Evolutionary conservation across 1,140 invertebrate genomes (phyloP).

Genomic region (Drosophila quadrilineata): DNA sequence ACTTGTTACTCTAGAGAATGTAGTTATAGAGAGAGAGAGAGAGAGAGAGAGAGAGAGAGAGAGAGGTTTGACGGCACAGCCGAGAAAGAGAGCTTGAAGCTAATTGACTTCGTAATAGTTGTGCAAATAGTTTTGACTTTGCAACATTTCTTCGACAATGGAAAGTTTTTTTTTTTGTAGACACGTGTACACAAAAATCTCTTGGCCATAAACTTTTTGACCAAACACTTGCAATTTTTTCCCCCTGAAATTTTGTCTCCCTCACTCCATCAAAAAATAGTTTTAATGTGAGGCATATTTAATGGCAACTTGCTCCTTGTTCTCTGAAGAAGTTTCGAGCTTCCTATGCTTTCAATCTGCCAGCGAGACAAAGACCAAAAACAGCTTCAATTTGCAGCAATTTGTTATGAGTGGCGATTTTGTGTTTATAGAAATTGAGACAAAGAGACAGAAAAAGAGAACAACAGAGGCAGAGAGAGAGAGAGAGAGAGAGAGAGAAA

Average conservation of each 20-base stretch:
- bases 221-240: not conserved
- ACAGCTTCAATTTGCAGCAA: slow-evolving; percentile 36
- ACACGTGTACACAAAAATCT: slow-evolving; percentile 40
- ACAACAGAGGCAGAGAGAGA: not conserved
- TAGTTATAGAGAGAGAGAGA: not conserved
- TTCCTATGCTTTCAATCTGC: too few relatives aligned
- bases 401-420: slow-evolving; percentile 70
- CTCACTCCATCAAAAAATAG: slow-evolving; percentile 40
- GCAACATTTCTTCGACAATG: slow-evolving; percentile 45
- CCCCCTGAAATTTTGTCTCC: not conserved
- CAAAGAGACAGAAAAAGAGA: slow-evolving; percentile 33
- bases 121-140: slow-evolving; percentile 50
- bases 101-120: slow-evolving; percentile 72
- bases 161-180: slow-evolving; percentile 40
- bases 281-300: slow-evolving; percentile 74
- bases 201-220: slow-evolving; percentile 36
- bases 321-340: slow-evolving; percentile 9
- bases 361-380: slow-evolving; percentile 22
- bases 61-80: too few relatives aligned
- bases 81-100: slow-evolving; percentile 18
- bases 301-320: slow-evolving; percentile 47
- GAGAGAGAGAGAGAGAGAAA: not conserved
- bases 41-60: not conserved
- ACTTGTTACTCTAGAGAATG: too few relatives aligned
- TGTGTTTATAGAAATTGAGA: too few relatives aligned